Evolutionary conservation across 2,888 invertebrate genomes (phyloP).

Genomic region (Oscheius myriophilus): DNA sequence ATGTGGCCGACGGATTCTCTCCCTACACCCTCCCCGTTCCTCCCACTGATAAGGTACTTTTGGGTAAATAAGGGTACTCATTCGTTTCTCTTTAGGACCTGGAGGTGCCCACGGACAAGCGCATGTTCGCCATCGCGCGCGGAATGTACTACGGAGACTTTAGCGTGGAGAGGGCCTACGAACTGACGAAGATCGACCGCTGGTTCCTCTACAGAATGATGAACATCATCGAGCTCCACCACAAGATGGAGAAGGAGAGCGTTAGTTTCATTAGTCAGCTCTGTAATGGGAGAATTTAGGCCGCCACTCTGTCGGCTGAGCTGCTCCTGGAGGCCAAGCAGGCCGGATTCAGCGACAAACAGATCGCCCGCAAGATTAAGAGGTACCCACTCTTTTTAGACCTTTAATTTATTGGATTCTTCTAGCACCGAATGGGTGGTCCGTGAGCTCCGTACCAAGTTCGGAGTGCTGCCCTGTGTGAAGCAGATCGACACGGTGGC

Average conservation of each 20-base stretch:
- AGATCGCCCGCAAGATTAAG: constrained; percentile 80
- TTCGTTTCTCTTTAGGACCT: constrained; percentile 77
- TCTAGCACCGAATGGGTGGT: constrained; percentile 72
- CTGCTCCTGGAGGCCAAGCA: constrained; percentile 85
- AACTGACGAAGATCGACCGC: constrained; percentile 91
- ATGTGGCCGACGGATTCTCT: constrained; percentile 91
- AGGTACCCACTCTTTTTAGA: constrained; percentile 65
- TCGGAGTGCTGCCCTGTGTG: constrained; percentile 82
- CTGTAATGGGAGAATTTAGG: constrained; percentile 20
- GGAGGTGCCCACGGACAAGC: constrained; percentile 91
- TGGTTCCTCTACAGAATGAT: constrained; percentile 89
- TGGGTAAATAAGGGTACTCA: neutral
- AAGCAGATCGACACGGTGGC: constrained; percentile 99
- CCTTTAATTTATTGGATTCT: neutral
- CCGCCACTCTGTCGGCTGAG: constrained; percentile 39
- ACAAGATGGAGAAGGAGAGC: constrained; percentile 52
- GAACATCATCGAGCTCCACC: constrained; percentile 81
- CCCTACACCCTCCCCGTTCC: constrained; percentile 79
- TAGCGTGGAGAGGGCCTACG: constrained; percentile 83
- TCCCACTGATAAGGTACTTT: constrained; percentile 79
- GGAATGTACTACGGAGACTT: constrained; percentile 77
- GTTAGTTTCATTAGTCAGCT: constrained; percentile 23
- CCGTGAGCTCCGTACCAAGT: constrained; percentile 66
- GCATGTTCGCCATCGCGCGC: constrained; percentile 95
- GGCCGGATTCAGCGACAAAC: constrained; percentile 95